Conservation (phyloP, 2,797 vertebrate species). For the Ctenosaura bakeri region DNA sequence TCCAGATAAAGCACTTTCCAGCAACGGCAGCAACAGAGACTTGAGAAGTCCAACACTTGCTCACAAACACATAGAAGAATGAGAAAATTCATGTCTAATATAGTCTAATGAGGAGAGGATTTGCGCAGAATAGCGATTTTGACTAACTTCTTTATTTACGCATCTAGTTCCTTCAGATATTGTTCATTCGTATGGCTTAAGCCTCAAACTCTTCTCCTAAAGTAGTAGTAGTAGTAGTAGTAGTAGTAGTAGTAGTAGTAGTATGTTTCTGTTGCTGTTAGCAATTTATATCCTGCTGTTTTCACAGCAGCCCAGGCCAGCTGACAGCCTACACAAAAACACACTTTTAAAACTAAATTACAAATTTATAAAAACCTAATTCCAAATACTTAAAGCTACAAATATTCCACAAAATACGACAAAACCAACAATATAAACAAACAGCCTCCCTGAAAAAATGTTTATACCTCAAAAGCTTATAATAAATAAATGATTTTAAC, state of each 20-base stretch:
- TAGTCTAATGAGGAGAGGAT: slow-evolving; percentile 11
- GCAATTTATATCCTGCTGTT: neutral
- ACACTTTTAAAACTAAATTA: neutral
- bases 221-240: no score
- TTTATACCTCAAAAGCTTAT: neutral
- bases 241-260: no score
- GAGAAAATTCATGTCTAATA: neutral
- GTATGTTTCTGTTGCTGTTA: no score
- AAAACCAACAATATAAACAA: neutral
- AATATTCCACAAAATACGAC: neutral
- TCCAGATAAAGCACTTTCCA: neutral
- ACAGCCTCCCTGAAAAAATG: neutral
- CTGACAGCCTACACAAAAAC: neutral
- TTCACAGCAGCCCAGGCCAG: neutral
- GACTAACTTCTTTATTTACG: neutral
- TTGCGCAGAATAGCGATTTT: neutral
- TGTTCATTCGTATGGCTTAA: neutral
- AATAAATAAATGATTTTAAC: no score
- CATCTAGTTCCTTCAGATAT: neutral
- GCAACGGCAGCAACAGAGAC: neutral
- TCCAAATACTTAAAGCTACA: neutral
- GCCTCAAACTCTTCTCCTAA: neutral
- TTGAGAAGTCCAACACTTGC: neutral
- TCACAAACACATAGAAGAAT: neutral
- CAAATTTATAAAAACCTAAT: no score